Evolutionary conservation across 2,888 invertebrate genomes (phyloP), one percentile per base, ranked within the genome.

Genomic region (Xestia sexstrigata): DNA sequence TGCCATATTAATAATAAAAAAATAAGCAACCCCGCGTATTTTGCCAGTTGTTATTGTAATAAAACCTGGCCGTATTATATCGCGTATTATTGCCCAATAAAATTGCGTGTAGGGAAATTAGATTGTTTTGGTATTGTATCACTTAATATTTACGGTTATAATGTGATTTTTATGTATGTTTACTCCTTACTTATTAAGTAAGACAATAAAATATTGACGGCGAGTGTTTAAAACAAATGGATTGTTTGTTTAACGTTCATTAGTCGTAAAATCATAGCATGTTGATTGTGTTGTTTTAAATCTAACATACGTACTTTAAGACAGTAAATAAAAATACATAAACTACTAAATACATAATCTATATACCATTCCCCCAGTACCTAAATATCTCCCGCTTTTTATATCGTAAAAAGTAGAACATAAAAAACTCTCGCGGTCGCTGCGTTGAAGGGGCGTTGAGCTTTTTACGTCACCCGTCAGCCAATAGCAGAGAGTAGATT

Each of bases 1-100:
- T 95, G 94, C 93, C 91, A 93, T 95, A 95, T 96, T 95, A 94
- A 96, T 96, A 95, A 95, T 95, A 96, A 95, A 96, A 95, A 96
- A 96, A 94, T 93, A 94, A 94, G 90, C 90, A 89, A 89, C 91
- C 90, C 91, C 86, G 88, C 90, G 86, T 92, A 90, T 91, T 89
- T 88, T 90, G 85, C 89, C 84, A 89, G 92, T 92, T 92, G 93
- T 93, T 94, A 93, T 93, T 93, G 91, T 93, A 91, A 94, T 93
- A 93, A 92, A 91, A 90, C 88, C 92, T 90, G 90, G 91, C 84
- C 90, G 90, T 87, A 88, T 89, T 91, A 90, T 91, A 92, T 92
- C 90, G 88, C 90, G 91, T 93, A 94, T 94, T 93, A 93, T 92
- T 90, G 91, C 90, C 90, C 90, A 92, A 93, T 95, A 94, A 94